Conservation (phyloP, 1,140 invertebrate genomes). For the Frieseomelitta varia region DNA sequence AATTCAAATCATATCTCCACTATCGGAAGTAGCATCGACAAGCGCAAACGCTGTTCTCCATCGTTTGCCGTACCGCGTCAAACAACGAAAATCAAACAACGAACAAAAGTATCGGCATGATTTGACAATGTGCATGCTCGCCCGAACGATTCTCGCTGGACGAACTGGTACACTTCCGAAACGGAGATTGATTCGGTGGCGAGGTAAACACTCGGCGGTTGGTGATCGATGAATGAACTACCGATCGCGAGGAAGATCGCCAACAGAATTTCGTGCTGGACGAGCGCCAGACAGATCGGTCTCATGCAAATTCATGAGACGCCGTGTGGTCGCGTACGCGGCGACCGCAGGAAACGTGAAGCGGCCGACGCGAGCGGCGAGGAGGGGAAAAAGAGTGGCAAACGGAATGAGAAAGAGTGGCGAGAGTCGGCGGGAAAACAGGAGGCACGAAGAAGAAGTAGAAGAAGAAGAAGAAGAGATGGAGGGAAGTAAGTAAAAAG, state of each 20-base stretch:
- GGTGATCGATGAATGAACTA: conserved; percentile 54
- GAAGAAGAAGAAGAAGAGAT: no score
- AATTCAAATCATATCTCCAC: no score
- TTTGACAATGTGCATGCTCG: not conserved
- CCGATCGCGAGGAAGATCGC: conserved; percentile 35
- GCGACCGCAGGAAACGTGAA: conserved; percentile 28
- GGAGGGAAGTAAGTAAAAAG: not conserved
- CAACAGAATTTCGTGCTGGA: conserved; percentile 64
- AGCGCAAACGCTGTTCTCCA: not conserved
- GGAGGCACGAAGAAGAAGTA: not conserved
- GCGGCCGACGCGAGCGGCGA: not conserved
- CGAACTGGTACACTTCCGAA: not conserved
- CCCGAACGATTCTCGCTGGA: not conserved
- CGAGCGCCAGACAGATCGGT: conserved; percentile 53
- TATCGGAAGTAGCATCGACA: not conserved
- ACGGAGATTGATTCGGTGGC: not conserved
- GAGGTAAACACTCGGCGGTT: conserved; percentile 32
- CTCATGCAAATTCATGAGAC: conserved; percentile 68
- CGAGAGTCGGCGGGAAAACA: not conserved
- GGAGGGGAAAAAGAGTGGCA: not conserved
- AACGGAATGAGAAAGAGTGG: not conserved
- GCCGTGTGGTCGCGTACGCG: conserved; percentile 24
- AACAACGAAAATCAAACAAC: not conserved
- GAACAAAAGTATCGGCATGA: not conserved
- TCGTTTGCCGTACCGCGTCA: not conserved